Percentiles rank a stretch among this genome's conserved stretches.
Conservation (phyloP, 2,797 vertebrate genomes). For the Oreonectes daqikongensis region DNA sequence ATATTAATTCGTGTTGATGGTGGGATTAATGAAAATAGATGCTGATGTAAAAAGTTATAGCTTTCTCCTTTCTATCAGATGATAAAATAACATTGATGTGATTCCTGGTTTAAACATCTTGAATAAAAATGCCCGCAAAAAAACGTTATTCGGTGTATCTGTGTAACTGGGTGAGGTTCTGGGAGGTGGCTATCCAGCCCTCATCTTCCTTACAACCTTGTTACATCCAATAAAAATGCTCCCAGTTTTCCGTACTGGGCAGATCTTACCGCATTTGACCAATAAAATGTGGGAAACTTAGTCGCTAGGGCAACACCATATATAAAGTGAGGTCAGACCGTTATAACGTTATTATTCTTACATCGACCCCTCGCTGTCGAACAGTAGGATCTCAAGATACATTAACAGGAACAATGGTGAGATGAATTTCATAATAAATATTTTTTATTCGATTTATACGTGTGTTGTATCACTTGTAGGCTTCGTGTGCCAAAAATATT, state of each 20-base stretch:
- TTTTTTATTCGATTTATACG: background rate
- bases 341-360: slow-evolving; percentile 71
- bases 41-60: background rate
- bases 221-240: slow-evolving; percentile 64
- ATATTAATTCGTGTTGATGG: background rate
- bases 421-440: background rate
- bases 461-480: background rate
- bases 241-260: background rate
- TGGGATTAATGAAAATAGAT: background rate
- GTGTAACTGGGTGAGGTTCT: slow-evolving; percentile 67
- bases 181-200: slow-evolving; percentile 41
- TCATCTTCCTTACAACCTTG: slow-evolving; percentile 27
- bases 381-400: slow-evolving; percentile 68
- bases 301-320: slow-evolving; percentile 51
- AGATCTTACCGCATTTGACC: slow-evolving; percentile 54
- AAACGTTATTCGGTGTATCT: slow-evolving; percentile 30
- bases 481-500: too few species aligned
- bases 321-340: slow-evolving; percentile 61
- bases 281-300: slow-evolving; percentile 58
- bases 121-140: background rate
- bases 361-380: slow-evolving; percentile 77
- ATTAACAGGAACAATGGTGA: slow-evolving; percentile 56
- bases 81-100: background rate
- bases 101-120: background rate
- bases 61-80: background rate